Evolutionary conservation across 2,888 invertebrate species (phyloP), one percentile per base, ranked within the genome.

Genomic region (Podabrus alpinus): DNA sequence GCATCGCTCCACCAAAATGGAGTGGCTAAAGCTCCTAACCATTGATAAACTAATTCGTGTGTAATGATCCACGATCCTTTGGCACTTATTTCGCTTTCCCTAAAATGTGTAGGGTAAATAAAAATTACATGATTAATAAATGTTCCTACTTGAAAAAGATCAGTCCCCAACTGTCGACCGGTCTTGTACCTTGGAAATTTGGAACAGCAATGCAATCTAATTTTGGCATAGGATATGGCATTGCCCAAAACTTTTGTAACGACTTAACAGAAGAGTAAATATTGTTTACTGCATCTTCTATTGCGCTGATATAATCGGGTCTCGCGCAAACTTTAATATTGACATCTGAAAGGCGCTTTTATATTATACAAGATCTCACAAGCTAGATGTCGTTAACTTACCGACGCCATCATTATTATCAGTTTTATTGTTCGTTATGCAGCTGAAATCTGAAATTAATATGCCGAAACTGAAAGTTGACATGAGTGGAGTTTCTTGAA

Each of bases 81-180:
- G 79, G 90, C 90, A 78, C 91, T 90, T 1, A 95, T 84, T 82
- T 94, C 94, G 80, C 92, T 93, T 86, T 95, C 94, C 84, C 95
- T 95, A 82, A 24, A 73, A n/a, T 19, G 21, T 7, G n/a, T 17
- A 9, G 15, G 69, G 1, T 19, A 66, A 24, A 64, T 7, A 59
- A 64, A 60, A 61, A 11, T 59, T 11, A 13, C 11, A n/a, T 0
- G 19, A 5, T 59, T 45, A 10, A 16, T 67, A 24, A 61, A 66
- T 69, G 15, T 68, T 85, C 88, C 88, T 88, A 95, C 95, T 92
- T 94, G 84, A 94, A 94, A 59, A 94, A 88, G 79, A 95, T 90
- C 2, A 95, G 88, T 3, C 95, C 95, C 94, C 94, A 95, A 82
- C 92, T 93, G 81, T 95, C 94, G 3, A 92, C 92, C 0, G 94